phyloP scores from a whole-genome alignment of 2,888 invertebrate genomes.

The Drosophila limbata region DNA sequence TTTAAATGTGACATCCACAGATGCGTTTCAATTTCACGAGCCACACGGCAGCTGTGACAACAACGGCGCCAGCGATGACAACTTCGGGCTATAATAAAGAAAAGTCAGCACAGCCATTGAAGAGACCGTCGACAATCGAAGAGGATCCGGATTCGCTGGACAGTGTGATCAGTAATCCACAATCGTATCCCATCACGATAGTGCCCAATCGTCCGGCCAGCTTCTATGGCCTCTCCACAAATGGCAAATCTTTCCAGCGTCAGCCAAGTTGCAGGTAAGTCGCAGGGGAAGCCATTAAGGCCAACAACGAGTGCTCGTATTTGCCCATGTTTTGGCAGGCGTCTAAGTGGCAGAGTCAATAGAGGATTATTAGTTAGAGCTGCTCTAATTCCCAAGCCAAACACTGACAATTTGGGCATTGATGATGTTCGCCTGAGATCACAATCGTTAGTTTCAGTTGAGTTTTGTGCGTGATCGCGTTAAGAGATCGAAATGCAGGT shows the following conservation, averaged over 20 bases:
- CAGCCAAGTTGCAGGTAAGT: conserved; percentile 84
- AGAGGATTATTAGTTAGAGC: conserved; percentile 46
- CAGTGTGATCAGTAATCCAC: conserved; percentile 85
- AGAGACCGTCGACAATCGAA: conserved; percentile 82
- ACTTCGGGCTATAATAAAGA: conserved; percentile 38
- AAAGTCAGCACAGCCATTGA: conserved; percentile 58
- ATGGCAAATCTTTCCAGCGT: conserved; percentile 81
- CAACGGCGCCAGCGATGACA: conserved; percentile 17
- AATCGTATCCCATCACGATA: conserved; percentile 85
- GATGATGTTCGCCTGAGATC: conserved; percentile 45
- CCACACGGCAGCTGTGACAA: conserved; percentile 51
- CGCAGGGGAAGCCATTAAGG: conserved; percentile 6
- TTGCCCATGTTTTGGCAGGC: conserved; percentile 33
- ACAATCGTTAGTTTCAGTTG: conserved; percentile 47
- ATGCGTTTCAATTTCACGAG: conserved; percentile 72
- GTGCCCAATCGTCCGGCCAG: conserved; percentile 84
- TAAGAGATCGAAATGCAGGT: conserved; percentile 67
- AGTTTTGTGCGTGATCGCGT: conserved; percentile 44
- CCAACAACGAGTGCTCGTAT: conserved; percentile 14
- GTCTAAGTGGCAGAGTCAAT: conserved; percentile 57
- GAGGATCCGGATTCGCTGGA: conserved; percentile 85
- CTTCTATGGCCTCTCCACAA: conserved; percentile 81
- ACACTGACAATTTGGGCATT: conserved; percentile 31
- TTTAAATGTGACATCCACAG: conserved; percentile 48
- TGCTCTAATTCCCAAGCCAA: conserved; percentile 62